phyloP scores from a whole-genome alignment of 2,113 vertebrate species.

The Falcunculus frontatus region DNA sequence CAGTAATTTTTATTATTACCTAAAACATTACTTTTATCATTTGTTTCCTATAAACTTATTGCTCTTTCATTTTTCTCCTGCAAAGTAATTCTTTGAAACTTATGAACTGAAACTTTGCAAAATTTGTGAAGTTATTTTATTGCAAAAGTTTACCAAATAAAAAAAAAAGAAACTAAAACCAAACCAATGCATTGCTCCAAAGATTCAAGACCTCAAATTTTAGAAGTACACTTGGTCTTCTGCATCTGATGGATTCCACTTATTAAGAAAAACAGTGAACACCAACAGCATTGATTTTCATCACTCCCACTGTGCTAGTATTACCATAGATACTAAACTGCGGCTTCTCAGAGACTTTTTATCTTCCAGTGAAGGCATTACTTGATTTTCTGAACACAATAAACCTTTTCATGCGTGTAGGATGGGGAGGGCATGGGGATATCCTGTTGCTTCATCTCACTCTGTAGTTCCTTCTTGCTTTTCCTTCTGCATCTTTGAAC shows the following conservation, averaged over 20 bases:
- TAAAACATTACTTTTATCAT: neutral
- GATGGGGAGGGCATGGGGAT: accelerated
- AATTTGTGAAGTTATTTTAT: neutral
- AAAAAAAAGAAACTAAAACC: neutral
- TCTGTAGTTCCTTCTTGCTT: neutral
- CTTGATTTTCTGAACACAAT: neutral
- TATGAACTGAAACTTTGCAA: neutral
- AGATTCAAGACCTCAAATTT: neutral
- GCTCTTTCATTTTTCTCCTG: neutral
- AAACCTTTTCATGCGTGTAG: neutral
- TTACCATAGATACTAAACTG: neutral
- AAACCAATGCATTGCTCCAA: neutral
- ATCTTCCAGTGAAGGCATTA: neutral
- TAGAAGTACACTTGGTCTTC: neutral
- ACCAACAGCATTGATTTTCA: neutral
- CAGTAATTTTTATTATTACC: neutral
- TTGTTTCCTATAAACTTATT: neutral
- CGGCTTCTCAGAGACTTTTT: neutral
- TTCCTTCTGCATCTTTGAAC: neutral
- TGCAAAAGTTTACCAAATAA: neutral
- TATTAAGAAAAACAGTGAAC: neutral
- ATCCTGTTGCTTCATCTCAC: neutral
- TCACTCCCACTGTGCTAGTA: neutral
- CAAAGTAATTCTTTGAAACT: neutral
- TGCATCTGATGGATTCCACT: neutral